Base-by-base conservation (phyloP, 1,140 invertebrate species). In the Sitobion miscanthi region DNA sequence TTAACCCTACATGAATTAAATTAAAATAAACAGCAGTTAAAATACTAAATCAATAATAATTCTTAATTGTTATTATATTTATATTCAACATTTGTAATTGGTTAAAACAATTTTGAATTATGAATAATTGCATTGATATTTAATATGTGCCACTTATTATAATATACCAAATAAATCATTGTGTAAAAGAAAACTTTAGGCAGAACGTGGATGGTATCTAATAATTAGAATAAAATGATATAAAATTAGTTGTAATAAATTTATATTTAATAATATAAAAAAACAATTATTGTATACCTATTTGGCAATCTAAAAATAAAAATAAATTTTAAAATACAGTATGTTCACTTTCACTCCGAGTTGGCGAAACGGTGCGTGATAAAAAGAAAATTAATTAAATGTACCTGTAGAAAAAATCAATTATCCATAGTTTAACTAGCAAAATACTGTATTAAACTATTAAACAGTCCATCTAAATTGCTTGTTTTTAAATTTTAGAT, bases 401-500 rank as follows among this genome's bases (percentile, higher is more conserved):
- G 9, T 54, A 83, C 91, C 14, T 47, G 0, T 85, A 11, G 1
- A 85, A 57, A 20, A 93, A 93, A 93, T 93, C 91, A 86, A 93
- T 93, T 93, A 93, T 86, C 49, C 17, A 93, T 93, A 54, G 49
- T 45, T 93, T 54, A 86, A 92, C 90, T 38, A 54, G 30, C 2
- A 57, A 52, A 54, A 25, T 30, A 69, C 14, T 93, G 57, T 20
- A 85, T 86, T 4, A 20, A 69, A 62, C 38, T 25, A 90, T 17
- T 45, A 45, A 90, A 69, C 57, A 54, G 23, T 14, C 54, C 49
- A 57, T 38, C 35, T 86, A 57, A 93, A 83, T 38, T 47, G 6
- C 85, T 86, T 92, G 30, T 92, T 92, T 92, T 88, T 52, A 20
- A 21, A 38, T 92, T 92, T 93, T 35, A 93, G 91, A 93, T 86